These are phyloP conservation scores for Rhinoderma darwinii DNA, from an alignment of 2,113 vertebrate genomes.

Conservation along the genomic window DNA sequence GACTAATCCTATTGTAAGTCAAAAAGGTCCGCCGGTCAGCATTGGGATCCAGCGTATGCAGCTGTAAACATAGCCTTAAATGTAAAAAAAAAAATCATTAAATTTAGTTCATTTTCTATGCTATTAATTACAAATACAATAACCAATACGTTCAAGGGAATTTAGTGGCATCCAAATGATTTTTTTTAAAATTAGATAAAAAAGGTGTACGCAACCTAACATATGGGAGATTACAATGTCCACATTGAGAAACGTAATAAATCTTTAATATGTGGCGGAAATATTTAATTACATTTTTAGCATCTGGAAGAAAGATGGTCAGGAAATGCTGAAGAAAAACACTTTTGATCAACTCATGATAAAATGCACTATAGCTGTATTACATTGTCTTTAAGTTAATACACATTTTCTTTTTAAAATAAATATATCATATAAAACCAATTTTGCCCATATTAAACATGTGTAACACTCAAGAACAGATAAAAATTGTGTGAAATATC, in stretches of 20 bases:
- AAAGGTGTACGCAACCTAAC: conserved; percentile 8
- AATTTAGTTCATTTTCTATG: not conserved
- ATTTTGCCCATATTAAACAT: not conserved
- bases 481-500: too few species aligned
- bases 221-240: conserved; percentile 12
- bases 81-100: too few species aligned
- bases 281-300: conserved; percentile 48
- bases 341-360: conserved; percentile 16
- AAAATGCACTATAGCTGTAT: conserved; percentile 6
- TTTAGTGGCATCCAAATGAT: not conserved
- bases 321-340: conserved; percentile 6
- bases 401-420: not conserved
- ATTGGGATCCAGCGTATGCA: too few species aligned
- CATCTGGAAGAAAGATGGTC: conserved; percentile 48
- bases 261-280: conserved; percentile 25
- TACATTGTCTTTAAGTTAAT: not conserved
- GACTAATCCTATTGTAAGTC: too few species aligned
- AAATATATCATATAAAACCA: not conserved
- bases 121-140: not conserved
- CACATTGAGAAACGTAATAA: conserved; percentile 27
- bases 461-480: not conserved
- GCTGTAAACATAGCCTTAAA: too few species aligned
- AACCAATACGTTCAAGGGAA: conserved; percentile 2
- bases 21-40: too few species aligned
- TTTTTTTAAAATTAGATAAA: not conserved